These are phyloP conservation scores for Etia nguti DNA, from an alignment of 2,113 vertebrate genomes.

Conservation along the genomic window DNA sequence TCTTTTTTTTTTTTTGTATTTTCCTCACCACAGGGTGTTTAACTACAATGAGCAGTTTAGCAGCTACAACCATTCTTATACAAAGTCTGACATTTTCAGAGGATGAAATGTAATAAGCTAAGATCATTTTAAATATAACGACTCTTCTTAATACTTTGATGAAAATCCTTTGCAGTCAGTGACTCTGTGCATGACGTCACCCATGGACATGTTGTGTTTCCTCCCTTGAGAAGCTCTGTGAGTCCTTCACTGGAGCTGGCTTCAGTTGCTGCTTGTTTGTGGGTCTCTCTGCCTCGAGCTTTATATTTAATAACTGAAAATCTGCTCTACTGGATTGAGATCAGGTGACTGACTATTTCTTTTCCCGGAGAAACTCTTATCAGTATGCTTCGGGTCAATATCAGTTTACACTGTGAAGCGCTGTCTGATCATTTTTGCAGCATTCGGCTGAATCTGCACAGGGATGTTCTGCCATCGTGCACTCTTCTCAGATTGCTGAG, in stretches of 20 bases:
- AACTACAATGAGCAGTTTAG: background rate
- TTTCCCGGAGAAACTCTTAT: background rate
- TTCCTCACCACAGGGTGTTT: background rate
- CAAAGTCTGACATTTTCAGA: background rate
- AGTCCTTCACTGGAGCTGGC: background rate
- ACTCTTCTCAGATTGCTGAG: background rate
- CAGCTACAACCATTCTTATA: background rate
- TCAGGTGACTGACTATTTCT: background rate
- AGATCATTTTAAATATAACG: background rate
- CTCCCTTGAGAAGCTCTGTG: background rate
- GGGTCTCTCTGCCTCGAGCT: background rate
- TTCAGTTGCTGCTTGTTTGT: background rate
- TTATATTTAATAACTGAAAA: background rate
- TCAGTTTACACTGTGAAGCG: background rate
- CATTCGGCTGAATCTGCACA: background rate
- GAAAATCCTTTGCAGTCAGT: background rate
- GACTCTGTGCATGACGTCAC: background rate
- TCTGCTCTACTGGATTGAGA: background rate
- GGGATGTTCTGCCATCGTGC: background rate
- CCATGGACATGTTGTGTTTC: background rate
- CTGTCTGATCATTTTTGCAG: background rate
- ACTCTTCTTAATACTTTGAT: background rate
- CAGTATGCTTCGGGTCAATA: background rate
- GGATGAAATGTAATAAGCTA: background rate
- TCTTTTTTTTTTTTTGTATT: background rate